These are phyloP conservation scores for Lycocerus yunnanus DNA, from an alignment of 2,888 invertebrate species.

Conservation along the genomic window DNA sequence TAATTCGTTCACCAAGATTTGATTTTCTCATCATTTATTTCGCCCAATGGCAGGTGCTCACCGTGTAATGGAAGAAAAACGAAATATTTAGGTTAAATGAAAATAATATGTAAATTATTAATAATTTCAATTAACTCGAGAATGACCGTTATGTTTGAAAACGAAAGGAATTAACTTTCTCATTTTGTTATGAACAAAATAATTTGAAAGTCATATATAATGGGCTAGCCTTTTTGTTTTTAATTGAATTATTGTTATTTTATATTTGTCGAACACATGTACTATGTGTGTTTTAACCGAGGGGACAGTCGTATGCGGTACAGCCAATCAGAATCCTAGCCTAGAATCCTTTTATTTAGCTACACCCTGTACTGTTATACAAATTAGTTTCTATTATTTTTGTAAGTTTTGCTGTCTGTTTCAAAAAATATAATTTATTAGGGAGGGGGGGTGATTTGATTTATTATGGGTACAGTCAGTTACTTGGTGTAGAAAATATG, in stretches of 20 bases:
- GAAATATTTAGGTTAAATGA: not conserved
- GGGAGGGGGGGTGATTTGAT: too few relatives aligned
- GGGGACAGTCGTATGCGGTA: not conserved
- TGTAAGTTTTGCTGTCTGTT: too few relatives aligned
- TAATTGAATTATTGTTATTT: not conserved
- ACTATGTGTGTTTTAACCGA: not conserved
- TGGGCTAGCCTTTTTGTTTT: not conserved
- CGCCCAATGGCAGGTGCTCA: not conserved
- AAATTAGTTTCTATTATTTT: too few relatives aligned
- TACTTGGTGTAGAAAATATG: not conserved
- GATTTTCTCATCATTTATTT: not conserved
- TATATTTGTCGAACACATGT: not conserved
- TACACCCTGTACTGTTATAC: too few relatives aligned
- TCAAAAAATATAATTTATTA: too few relatives aligned
- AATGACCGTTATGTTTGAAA: not conserved
- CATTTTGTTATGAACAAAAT: not conserved
- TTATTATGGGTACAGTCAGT: too few relatives aligned
- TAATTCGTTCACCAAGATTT: not conserved
- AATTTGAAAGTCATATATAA: not conserved
- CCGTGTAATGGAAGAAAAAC: not conserved
- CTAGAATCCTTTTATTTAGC: not conserved
- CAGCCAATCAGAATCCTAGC: not conserved
- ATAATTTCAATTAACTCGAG: not conserved
- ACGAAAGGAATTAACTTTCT: slow-evolving; percentile 4
- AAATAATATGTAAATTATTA: not conserved